Evolutionary conservation across 2,888 invertebrate genomes (phyloP).

Genomic region (Cephalotes varians): DNA sequence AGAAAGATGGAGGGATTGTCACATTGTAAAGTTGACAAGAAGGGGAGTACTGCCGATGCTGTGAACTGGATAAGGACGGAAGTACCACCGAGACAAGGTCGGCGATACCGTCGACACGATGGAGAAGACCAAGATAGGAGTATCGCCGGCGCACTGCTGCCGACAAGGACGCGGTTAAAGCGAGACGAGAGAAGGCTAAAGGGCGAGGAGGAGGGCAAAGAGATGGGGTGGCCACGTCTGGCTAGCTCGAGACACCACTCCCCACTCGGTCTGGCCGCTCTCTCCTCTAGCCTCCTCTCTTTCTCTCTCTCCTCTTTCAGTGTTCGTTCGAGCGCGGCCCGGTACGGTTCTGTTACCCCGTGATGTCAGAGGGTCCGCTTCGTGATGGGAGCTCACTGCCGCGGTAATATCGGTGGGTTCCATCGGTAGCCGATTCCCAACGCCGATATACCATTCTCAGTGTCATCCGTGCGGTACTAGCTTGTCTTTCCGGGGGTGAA

Average conservation of each 20-base stretch:
- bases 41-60: background rate
- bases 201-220: conserved; percentile 52
- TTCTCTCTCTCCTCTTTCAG: conserved; percentile 76
- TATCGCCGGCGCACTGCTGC: conserved; percentile 1
- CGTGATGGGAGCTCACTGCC: conserved; percentile 81
- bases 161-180: conserved; percentile 16
- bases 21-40: conserved; percentile 16
- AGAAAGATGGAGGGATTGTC: background rate
- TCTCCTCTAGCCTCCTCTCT: conserved; percentile 67
- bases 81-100: conserved; percentile 20
- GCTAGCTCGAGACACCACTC: conserved; percentile 72
- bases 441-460: conserved; percentile 56
- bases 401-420: conserved; percentile 74
- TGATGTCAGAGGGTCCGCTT: conserved; percentile 72
- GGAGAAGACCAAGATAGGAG: conserved; percentile 12
- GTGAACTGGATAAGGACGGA: conserved; percentile 1
- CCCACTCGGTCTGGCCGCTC: conserved; percentile 59
- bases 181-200: conserved; percentile 11
- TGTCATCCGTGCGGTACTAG: conserved; percentile 43
- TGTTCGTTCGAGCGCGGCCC: conserved; percentile 84
- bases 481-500: background rate
- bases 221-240: conserved; percentile 75
- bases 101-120: conserved; percentile 24
- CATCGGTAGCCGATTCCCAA: conserved; percentile 76
- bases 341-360: conserved; percentile 77